Percentiles rank a stretch among this genome's conserved stretches.
phyloP scores from a whole-genome alignment of 2,797 vertebrate genomes.

The Scolopax bukidnonensis region DNA sequence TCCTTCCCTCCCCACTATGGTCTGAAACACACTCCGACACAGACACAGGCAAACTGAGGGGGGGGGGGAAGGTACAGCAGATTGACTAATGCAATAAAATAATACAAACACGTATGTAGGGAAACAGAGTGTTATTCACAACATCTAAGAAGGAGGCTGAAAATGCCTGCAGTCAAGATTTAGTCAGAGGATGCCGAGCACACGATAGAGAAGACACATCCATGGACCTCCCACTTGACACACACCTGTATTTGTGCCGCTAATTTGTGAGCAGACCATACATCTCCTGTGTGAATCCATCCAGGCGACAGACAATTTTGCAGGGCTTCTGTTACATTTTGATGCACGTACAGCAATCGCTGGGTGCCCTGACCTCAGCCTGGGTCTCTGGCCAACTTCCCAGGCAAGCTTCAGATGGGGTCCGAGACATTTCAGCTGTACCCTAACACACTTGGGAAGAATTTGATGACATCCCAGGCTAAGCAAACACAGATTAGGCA shows the following conservation, averaged over 20 bases:
- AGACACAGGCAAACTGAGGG: background rate
- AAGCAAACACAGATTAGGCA: conserved; percentile 14
- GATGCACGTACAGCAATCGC: background rate
- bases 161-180: background rate
- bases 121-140: background rate
- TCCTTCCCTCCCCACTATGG: background rate
- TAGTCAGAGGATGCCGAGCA: background rate
- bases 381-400: background rate
- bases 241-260: background rate
- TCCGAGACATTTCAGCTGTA: background rate
- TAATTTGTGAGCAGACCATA: background rate
- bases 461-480: background rate
- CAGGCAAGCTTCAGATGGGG: background rate
- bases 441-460: background rate
- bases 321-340: background rate
- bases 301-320: background rate
- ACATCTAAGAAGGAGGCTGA: background rate
- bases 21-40: background rate
- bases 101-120: background rate
- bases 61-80: background rate
- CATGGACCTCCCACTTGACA: background rate
- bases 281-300: background rate
- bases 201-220: background rate
- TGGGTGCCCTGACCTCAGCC: background rate
- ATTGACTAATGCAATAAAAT: background rate